Conservation (phyloP, 2,888 invertebrate species). For the Xestia ashworthii region DNA sequence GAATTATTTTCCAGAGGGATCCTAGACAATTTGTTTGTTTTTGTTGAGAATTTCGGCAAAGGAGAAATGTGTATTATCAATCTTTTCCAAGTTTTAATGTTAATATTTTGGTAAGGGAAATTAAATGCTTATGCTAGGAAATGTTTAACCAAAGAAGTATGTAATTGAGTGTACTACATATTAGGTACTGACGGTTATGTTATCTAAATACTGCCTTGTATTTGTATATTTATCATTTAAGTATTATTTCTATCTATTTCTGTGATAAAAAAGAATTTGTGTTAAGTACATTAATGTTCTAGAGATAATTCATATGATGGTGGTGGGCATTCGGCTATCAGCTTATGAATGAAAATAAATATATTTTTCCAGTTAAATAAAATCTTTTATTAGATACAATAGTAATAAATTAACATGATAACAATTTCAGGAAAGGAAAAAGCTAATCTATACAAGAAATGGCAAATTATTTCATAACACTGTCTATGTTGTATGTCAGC, state of each 20-base stretch:
- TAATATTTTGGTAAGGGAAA: not conserved
- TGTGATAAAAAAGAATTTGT: slow-evolving; percentile 29
- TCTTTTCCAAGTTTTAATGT: not conserved
- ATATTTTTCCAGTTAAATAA: slow-evolving; percentile 45
- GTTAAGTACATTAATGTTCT: not conserved
- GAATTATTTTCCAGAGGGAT: slow-evolving; percentile 83
- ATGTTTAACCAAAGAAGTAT: slow-evolving; percentile 30
- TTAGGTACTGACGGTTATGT: not conserved
- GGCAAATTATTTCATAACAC: slow-evolving; percentile 35
- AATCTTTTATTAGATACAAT: slow-evolving; percentile 65
- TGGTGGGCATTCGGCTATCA: slow-evolving; percentile 8
- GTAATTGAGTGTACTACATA: not conserved
- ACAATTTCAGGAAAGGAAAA: slow-evolving; percentile 52
- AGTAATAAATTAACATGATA: slow-evolving; percentile 62
- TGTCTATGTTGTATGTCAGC: not conserved
- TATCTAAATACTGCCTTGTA: slow-evolving; percentile 1
- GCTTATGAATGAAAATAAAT: slow-evolving; percentile 27
- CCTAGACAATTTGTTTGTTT: slow-evolving; percentile 24
- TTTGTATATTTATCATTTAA: too few species aligned
- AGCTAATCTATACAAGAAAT: slow-evolving; percentile 29
- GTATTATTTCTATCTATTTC: not conserved
- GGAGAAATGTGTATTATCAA: not conserved
- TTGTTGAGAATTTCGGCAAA: not conserved
- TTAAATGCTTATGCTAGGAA: slow-evolving; percentile 16
- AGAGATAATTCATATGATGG: not conserved